These are phyloP conservation scores for Drepana arcuata DNA, from an alignment of 1,140 invertebrate species.

Conservation along the genomic window DNA sequence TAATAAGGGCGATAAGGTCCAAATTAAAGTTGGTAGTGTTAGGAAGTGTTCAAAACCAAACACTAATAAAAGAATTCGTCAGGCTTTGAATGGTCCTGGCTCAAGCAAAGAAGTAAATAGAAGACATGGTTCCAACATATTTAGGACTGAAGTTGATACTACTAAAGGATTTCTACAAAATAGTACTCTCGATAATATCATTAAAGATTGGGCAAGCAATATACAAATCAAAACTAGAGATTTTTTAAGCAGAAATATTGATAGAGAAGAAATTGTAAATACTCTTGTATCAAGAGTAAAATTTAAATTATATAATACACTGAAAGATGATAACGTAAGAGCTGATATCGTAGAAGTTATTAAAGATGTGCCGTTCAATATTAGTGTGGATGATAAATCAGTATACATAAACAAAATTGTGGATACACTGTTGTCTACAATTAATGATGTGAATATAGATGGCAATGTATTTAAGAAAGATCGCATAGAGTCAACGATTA, in stretches of 20 bases:
- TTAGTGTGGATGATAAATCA: conserved; percentile 10
- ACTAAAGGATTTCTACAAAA: conserved; percentile 5
- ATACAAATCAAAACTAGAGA: conserved; percentile 20
- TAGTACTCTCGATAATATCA: conserved; percentile 7
- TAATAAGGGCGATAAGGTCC: too few relatives aligned
- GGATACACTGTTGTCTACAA: conserved; percentile 16
- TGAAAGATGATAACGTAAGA: conserved; percentile 14
- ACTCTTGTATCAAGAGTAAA: conserved; percentile 6
- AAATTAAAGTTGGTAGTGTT: background rate
- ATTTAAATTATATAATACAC: background rate
- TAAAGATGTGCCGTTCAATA: conserved; percentile 16
- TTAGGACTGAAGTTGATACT: background rate
- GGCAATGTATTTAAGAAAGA: background rate
- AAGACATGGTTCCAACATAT: background rate
- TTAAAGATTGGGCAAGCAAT: conserved; percentile 20
- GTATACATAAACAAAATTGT: conserved; percentile 13
- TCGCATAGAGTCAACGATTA: background rate
- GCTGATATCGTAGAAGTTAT: conserved; percentile 19
- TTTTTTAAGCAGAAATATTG: conserved; percentile 7
- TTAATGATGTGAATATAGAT: conserved; percentile 6
- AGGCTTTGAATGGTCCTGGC: background rate
- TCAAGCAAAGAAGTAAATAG: too few relatives aligned
- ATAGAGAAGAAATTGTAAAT: conserved; percentile 16
- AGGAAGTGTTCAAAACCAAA: background rate
- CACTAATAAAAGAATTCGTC: background rate